Percentiles rank a stretch among this genome's conserved stretches.
Evolutionary conservation across 2,888 invertebrate species (phyloP).

Genomic region (Automeris io): DNA sequence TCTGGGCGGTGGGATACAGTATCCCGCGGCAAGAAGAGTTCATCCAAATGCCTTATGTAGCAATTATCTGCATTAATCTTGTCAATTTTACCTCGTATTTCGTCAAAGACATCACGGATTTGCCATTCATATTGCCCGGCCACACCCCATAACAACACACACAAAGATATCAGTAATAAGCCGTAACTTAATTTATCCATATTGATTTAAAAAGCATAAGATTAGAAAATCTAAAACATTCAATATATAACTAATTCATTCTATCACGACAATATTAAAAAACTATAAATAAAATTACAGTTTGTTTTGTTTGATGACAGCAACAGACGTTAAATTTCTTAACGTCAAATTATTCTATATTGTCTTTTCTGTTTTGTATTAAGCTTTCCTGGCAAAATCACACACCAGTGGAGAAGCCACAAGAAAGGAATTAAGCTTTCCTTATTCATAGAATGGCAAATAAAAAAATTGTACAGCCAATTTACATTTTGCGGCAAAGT

Average conservation of each 20-base stretch:
- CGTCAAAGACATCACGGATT: conserved; percentile 91
- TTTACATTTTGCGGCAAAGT: too few relatives aligned
- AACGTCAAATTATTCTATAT: too few relatives aligned
- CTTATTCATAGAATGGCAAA: too few relatives aligned
- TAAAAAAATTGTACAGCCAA: too few relatives aligned
- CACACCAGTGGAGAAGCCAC: too few relatives aligned
- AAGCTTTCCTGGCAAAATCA: too few relatives aligned
- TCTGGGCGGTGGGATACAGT: conserved; percentile 94
- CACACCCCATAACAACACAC: conserved; percentile 78
- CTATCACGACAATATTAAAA: too few relatives aligned
- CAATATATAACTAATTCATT: conserved; percentile 4
- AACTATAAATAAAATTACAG: neutral
- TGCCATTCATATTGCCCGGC: conserved; percentile 95
- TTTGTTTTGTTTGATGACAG: conserved; percentile 10
- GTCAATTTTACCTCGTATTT: conserved; percentile 89
- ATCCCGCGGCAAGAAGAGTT: conserved; percentile 89
- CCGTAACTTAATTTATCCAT: conserved; percentile 53
- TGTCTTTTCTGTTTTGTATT: too few relatives aligned
- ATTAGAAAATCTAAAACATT: neutral
- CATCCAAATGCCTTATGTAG: conserved; percentile 88
- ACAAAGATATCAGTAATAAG: conserved; percentile 53
- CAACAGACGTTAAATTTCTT: conserved; percentile 3
- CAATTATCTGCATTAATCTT: conserved; percentile 93
- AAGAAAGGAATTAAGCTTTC: too few relatives aligned
- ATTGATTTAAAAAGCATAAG: conserved; percentile 16